Base-by-base conservation (phyloP, 2,113 vertebrate species). In the Aspidoscelis tigris region DNA sequence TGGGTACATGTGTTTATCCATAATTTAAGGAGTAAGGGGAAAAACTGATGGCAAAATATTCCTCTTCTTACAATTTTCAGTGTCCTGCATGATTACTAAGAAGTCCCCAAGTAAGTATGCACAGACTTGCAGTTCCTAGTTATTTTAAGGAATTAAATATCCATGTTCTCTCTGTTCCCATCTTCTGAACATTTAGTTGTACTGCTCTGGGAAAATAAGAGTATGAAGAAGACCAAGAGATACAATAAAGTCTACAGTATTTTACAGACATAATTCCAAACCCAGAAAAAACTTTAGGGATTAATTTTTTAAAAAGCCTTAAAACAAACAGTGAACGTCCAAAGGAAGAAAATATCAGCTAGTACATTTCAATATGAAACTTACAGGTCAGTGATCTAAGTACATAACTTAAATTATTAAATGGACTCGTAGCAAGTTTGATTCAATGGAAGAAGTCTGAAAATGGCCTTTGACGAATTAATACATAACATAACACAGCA, bases 371-470 rank as follows among this genome's bases (percentile, higher is more conserved):
- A 74, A 14, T 20, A 82, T 73, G 70, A 24, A 73, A 10, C 39
- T 64, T 82, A 64, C 55, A 82, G 39, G 70, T 82, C 70, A 74
- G 24, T 64, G 53, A 82, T 7, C 7, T 73, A 22, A 82, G 55
- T 64, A 55, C 53, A 76, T 21, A 55, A 55, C 44, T 22, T 76
- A 76, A 68, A 83, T 76, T 76, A 69, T 77, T 69, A 76, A 68
- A 69, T 33, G 33, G 39, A 76, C 7, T 16, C 76, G 20, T 39
- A 66, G 11, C 53, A 69, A 55, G 18, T 69, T 69, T 83, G 53
- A 81, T 70, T 81, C 16, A 55, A 81, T 47, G 2, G 66, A 3
- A 14, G 21, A 69, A 26, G 47, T 55, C 55, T 50, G 21, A 53
- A 71, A 81, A 81, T 53, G 3, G 2, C 24, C 18, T 69, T 72